These are phyloP conservation scores for Brachyalestes nurse DNA, from an alignment of 2,797 vertebrate genomes.

Conservation along the genomic window DNA sequence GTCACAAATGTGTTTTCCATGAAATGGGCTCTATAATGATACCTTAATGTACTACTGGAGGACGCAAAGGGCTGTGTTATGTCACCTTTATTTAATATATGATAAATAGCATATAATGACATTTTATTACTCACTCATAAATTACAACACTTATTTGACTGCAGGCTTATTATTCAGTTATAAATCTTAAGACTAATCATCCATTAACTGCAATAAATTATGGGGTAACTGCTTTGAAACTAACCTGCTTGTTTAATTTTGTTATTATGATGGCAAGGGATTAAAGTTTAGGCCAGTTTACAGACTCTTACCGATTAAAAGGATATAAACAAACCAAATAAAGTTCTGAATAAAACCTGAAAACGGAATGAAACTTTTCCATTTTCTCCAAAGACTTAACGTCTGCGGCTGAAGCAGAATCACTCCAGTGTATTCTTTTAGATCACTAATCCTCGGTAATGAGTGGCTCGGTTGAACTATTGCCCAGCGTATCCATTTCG, in stretches of 20 bases:
- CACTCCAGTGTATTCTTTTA: slow-evolving; percentile 40
- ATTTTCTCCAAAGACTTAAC: slow-evolving; percentile 9
- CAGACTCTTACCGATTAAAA: not conserved
- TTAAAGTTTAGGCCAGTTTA: not conserved
- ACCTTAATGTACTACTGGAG: not conserved
- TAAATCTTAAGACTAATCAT: not conserved
- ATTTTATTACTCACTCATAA: too few species aligned
- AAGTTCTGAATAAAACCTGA: not conserved
- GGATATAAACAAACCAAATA: not conserved
- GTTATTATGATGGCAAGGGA: not conserved
- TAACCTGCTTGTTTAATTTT: too few species aligned
- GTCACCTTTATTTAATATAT: too few species aligned
- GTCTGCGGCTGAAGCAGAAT: slow-evolving; percentile 26
- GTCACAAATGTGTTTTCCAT: not conserved
- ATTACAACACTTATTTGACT: too few species aligned
- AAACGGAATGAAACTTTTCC: slow-evolving; percentile 3
- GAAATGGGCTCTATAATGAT: not conserved
- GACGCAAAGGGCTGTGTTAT: not conserved
- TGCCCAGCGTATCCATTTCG: slow-evolving; percentile 46
- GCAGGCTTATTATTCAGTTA: not conserved
- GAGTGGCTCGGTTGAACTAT: slow-evolving; percentile 35
- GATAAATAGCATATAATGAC: too few species aligned
- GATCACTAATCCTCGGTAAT: slow-evolving; percentile 36
- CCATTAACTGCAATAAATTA: not conserved
- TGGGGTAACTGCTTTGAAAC: not conserved